Conservation (phyloP, 1,140 invertebrate species). For the Probaryconus sp. region DNA sequence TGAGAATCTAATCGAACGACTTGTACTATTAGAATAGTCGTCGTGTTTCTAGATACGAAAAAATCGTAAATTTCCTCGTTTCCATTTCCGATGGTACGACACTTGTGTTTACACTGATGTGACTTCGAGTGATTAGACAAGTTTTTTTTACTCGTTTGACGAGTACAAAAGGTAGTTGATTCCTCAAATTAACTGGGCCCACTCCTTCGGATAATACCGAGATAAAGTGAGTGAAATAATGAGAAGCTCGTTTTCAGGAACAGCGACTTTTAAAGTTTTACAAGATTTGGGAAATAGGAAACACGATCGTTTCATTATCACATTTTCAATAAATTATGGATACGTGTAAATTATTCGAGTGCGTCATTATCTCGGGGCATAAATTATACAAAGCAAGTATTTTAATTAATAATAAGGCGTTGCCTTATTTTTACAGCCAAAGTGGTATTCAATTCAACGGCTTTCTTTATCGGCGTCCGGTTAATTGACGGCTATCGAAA, state of each 20-base stretch:
- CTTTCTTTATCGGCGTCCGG: slow-evolving; percentile 51
- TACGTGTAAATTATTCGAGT: slow-evolving; percentile 52
- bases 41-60: slow-evolving; percentile 56
- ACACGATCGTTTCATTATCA: slow-evolving; percentile 57
- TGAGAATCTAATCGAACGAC: slow-evolving; percentile 50
- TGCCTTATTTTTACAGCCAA: slow-evolving; percentile 23
- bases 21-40: slow-evolving; percentile 51
- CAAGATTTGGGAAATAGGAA: slow-evolving; percentile 53
- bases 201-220: slow-evolving; percentile 53
- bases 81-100: slow-evolving; percentile 49
- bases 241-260: slow-evolving; percentile 48
- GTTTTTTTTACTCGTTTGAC: slow-evolving; percentile 55
- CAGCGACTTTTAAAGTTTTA: slow-evolving; percentile 56
- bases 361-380: slow-evolving; percentile 37
- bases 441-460: slow-evolving; percentile 42
- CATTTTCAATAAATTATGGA: slow-evolving; percentile 57
- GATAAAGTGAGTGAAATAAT: slow-evolving; percentile 58
- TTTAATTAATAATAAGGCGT: slow-evolving; percentile 58
- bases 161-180: slow-evolving; percentile 58
- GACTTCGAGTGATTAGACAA: slow-evolving; percentile 62
- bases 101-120: slow-evolving; percentile 60
- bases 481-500: slow-evolving; percentile 50
- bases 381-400: slow-evolving; percentile 53
- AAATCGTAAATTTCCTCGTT: slow-evolving; percentile 60
- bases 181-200: slow-evolving; percentile 61